Conservation (phyloP, 2,113 vertebrate genomes). For the Oceanodroma tethys region DNA sequence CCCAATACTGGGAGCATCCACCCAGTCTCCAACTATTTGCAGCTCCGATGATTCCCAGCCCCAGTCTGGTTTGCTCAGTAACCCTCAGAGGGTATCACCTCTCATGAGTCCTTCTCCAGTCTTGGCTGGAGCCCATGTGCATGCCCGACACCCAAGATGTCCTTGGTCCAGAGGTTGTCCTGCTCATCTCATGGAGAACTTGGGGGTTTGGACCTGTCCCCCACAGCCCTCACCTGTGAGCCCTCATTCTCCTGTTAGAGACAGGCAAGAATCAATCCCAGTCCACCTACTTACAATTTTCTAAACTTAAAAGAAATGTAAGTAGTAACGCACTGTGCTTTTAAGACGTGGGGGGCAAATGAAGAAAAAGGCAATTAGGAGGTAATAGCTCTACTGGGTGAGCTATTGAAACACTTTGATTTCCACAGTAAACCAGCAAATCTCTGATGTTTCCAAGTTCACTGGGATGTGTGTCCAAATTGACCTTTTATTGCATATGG, state of each 20-base stretch:
- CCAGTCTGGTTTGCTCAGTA: background rate
- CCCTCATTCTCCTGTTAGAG: background rate
- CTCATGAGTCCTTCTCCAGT: background rate
- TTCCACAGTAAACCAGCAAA: conserved; percentile 48
- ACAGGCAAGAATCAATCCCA: background rate
- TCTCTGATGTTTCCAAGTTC: conserved; percentile 63
- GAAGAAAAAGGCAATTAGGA: conserved; percentile 25
- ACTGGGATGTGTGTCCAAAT: conserved; percentile 50
- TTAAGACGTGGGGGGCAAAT: conserved; percentile 21
- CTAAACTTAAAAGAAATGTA: conserved; percentile 15
- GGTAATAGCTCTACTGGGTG: conserved; percentile 25
- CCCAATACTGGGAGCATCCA: background rate
- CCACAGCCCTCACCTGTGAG: background rate
- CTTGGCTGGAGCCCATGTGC: background rate
- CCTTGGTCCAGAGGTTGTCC: background rate
- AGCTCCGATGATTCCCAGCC: background rate
- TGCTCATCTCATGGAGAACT: background rate
- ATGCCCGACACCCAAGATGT: background rate
- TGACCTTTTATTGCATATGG: conserved; percentile 58
- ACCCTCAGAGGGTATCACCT: background rate
- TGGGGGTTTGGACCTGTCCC: background rate
- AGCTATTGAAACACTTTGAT: conserved; percentile 48
- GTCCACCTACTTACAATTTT: background rate
- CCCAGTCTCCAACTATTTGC: background rate
- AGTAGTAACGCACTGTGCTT: background rate